A percentile compares a stretch with the other conserved stretches of the same genome.
phyloP scores from a whole-genome alignment of 2,797 vertebrate species.

The Syngnathus acus region DNA sequence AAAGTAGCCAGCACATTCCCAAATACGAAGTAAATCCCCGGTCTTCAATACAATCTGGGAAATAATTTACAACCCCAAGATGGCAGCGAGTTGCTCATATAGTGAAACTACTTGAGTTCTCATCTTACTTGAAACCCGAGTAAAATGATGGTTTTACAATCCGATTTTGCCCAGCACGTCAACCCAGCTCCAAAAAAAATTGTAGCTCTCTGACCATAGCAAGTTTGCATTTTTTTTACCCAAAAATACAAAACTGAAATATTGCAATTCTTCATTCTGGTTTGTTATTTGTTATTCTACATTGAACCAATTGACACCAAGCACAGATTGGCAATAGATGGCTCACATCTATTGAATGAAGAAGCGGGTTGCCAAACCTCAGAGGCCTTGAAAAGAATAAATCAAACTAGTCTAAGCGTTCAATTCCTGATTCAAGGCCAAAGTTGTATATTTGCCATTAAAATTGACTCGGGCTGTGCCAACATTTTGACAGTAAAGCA shows the following conservation, averaged over 20 bases:
- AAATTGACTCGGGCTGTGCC: neutral
- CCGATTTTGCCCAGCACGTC: neutral
- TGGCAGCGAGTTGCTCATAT: neutral
- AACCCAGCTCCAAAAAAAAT: neutral
- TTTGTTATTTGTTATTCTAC: neutral
- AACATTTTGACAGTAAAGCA: neutral
- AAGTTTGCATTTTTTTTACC: neutral
- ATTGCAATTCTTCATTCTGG: neutral
- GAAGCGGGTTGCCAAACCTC: conserved; percentile 25
- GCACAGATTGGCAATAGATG: conserved; percentile 19
- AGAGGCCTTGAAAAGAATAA: conserved; percentile 21
- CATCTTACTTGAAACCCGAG: neutral
- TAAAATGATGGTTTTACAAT: neutral
- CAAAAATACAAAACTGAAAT: neutral
- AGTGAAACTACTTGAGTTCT: neutral
- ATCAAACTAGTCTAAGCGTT: conserved; percentile 31
- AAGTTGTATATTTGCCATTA: neutral
- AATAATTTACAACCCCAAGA: neutral
- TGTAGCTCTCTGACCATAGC: neutral
- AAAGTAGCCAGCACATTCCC: neutral
- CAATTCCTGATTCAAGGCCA: neutral
- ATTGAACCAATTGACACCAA: neutral
- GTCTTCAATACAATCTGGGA: neutral
- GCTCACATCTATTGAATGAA: conserved; percentile 35
- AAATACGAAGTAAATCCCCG: neutral